These are phyloP conservation scores for Micoletzkya japonica DNA, from an alignment of 2,888 invertebrate species.

Conservation along the genomic window DNA sequence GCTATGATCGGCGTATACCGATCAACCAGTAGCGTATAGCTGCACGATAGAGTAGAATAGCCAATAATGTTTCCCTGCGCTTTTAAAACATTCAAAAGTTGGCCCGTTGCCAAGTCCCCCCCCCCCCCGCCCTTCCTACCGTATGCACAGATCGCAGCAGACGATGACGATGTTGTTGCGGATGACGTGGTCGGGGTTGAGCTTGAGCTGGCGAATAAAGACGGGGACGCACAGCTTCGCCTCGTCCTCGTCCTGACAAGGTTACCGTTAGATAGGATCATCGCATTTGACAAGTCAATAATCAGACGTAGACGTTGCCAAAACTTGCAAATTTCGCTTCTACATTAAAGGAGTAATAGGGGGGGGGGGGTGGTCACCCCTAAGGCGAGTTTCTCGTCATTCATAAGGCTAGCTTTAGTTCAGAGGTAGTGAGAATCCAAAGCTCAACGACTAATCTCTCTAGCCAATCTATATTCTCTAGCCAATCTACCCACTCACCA, in stretches of 20 bases:
- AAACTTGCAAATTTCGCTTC: too few relatives aligned
- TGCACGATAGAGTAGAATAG: too few relatives aligned
- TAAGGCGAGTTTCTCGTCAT: too few relatives aligned
- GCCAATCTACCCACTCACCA: slow-evolving; percentile 30
- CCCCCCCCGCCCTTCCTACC: too few relatives aligned
- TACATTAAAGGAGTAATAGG: too few relatives aligned
- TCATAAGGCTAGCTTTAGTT: too few relatives aligned
- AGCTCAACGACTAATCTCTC: too few relatives aligned
- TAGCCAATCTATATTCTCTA: slow-evolving; percentile 14
- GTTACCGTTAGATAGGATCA: background rate
- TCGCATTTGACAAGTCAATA: too few relatives aligned
- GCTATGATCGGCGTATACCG: slow-evolving; percentile 68
- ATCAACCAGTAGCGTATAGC: slow-evolving; percentile 50
- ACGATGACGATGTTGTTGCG: slow-evolving; percentile 75
- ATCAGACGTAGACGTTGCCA: too few relatives aligned
- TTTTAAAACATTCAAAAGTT: background rate
- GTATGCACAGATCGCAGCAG: slow-evolving; percentile 73
- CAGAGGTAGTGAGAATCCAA: too few relatives aligned
- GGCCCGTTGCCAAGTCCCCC: background rate
- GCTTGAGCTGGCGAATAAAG: slow-evolving; percentile 71
- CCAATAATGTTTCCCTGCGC: background rate
- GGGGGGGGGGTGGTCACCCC: too few relatives aligned
- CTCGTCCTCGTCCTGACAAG: slow-evolving; percentile 71
- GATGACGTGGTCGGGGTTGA: slow-evolving; percentile 69
- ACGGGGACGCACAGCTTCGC: slow-evolving; percentile 74